Evolutionary conservation across 1,140 invertebrate genomes (phyloP).

Genomic region (Drosophila funebris): DNA sequence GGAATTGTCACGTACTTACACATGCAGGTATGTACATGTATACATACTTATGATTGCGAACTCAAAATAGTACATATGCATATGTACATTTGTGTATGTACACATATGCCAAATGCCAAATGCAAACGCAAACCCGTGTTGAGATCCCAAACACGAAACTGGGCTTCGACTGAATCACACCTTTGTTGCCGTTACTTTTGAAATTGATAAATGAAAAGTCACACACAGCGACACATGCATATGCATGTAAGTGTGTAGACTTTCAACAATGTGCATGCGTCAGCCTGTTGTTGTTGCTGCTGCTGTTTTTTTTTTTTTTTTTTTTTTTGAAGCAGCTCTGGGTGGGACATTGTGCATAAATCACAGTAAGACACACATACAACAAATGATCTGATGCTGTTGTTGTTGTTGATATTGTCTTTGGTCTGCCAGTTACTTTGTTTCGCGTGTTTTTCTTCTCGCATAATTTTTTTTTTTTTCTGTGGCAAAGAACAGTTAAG

Average conservation of each 20-base stretch:
- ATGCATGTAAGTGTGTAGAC: neutral
- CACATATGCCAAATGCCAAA: slow-evolving; percentile 25
- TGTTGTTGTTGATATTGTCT: slow-evolving; percentile 1
- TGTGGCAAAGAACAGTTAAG: slow-evolving; percentile 45
- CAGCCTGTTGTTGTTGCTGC: slow-evolving; percentile 15
- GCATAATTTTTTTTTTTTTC: slow-evolving; percentile 12
- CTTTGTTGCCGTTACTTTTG: slow-evolving; percentile 49
- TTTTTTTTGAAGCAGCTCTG: slow-evolving; percentile 1
- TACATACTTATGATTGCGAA: neutral
- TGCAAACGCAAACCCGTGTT: slow-evolving; percentile 17
- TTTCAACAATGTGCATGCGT: slow-evolving; percentile 37
- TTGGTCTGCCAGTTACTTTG: neutral
- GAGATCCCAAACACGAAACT: slow-evolving; percentile 7
- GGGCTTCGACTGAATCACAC: slow-evolving; percentile 42
- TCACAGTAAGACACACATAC: slow-evolving; percentile 14
- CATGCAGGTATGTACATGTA: slow-evolving; percentile 9
- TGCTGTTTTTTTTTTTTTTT: too few relatives aligned
- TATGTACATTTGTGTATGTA: neutral
- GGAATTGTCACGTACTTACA: slow-evolving; percentile 64
- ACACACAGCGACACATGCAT: slow-evolving; percentile 19
- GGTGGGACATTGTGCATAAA: slow-evolving; percentile 41
- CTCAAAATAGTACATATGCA: neutral
- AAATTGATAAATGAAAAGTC: slow-evolving; percentile 61
- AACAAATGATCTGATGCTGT: slow-evolving; percentile 1
- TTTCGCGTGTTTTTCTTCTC: slow-evolving; percentile 19